Base-by-base conservation (phyloP, 2,113 vertebrate species). In the Philantomba maxwellii region DNA sequence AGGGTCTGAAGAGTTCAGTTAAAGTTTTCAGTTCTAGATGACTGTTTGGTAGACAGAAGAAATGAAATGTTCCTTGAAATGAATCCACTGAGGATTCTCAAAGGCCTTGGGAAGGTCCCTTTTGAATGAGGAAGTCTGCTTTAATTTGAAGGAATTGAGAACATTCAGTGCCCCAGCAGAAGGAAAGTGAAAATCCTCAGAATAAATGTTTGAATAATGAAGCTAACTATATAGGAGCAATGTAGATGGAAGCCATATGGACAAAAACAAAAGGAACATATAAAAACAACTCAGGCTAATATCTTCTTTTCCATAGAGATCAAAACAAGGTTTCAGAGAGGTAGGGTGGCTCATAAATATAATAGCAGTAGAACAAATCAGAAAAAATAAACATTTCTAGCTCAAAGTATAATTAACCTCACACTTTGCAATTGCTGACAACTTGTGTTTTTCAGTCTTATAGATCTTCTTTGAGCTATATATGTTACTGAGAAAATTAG, bases 401-500 rank as follows among this genome's bases (percentile, higher is more conserved):
- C 66, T 92, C 78, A 92, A 97, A 94, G 77, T 94, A 21, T 78
- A 85, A 95, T 92, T 91, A 93, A 90, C 30, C 10, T 87, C 43
- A 53, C 26, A 84, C 81, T 90, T 19, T 75, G 33, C 39, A 94
- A 94, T 86, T 78, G 91, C 62, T 84, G 80, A 87, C 60, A 96
- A 94, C 66, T 85, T 93, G 55, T 49, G 33, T 70, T 92, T 93
- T 97, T 47, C n/a, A 83, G 9, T 82, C 84, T 53, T 49, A 21
- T 14, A 93, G 33, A 82, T 81, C 81, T 83, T 95, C 51, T 11
- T 47, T 39, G 62, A 60, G 19, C 64, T 92, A 78, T 39, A 70
- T 90, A n/a, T 10, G 5, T 89, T 91, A 89, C 53, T 73, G 82
- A 97, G 92, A 95, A 96, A 96, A 97, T 84, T 47, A 89, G 39